phyloP scores from a whole-genome alignment of 2,797 vertebrate genomes.

The Urosaurus nigricauda region DNA sequence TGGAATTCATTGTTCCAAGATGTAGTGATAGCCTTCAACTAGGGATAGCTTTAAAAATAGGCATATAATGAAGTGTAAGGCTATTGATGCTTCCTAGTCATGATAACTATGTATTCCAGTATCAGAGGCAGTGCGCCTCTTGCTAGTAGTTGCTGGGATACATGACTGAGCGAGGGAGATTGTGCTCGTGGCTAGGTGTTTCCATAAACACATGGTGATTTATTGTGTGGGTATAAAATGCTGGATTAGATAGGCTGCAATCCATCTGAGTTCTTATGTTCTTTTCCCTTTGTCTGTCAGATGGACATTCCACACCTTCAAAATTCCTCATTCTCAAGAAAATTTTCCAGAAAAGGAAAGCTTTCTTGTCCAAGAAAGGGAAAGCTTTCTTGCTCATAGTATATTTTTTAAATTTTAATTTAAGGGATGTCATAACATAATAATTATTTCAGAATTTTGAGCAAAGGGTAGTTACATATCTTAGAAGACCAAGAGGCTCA shows the following conservation, averaged over 20 bases:
- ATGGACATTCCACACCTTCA: not conserved
- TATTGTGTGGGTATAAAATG: not conserved
- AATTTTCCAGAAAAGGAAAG: not conserved
- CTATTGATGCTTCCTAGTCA: not conserved
- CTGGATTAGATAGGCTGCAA: not conserved
- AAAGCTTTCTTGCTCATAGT: not conserved
- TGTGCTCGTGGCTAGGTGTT: not conserved
- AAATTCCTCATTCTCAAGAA: not conserved
- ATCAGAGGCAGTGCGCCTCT: not conserved
- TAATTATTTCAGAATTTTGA: slow-evolving; percentile 25
- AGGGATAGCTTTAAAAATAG: not conserved
- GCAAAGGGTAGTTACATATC: not conserved
- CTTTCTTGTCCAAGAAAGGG: not conserved
- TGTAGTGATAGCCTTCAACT: not conserved
- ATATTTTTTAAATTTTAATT: not conserved
- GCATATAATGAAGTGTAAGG: not conserved
- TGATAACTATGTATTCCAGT: too few relatives aligned
- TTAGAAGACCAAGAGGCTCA: not conserved
- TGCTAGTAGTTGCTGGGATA: not conserved
- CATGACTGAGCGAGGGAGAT: not conserved
- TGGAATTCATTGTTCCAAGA: not conserved
- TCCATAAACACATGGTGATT: not conserved
- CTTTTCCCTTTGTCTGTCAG: not conserved
- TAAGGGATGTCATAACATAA: slow-evolving; percentile 9
- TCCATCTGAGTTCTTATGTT: too few relatives aligned